Evolutionary conservation across 2,113 vertebrate genomes (phyloP).

Genomic region (Pollimyrus isidori): DNA sequence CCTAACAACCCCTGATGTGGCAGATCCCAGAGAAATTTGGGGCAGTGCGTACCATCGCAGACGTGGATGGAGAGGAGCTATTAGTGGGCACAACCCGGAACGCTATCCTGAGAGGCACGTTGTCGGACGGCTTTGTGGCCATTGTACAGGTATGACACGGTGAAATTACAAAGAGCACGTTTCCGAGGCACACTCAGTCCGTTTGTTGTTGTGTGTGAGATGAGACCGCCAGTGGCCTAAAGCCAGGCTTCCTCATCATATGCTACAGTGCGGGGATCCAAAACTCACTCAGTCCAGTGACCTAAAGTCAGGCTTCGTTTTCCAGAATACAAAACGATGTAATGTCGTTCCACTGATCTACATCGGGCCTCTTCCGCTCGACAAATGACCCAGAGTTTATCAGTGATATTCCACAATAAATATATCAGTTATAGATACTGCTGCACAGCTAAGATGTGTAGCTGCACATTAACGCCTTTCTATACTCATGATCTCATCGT

Average conservation of each 20-base stretch:
- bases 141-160: constrained; percentile 16
- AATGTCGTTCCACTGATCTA: not conserved
- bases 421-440: not conserved
- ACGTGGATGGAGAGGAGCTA: constrained; percentile 69
- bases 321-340: not conserved
- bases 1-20: not conserved
- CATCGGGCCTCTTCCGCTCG: not conserved
- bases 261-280: not conserved
- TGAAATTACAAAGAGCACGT: not conserved
- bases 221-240: too few relatives aligned
- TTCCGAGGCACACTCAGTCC: not conserved
- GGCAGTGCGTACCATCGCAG: constrained; percentile 74
- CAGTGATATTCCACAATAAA: not conserved
- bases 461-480: not conserved
- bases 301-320: not conserved
- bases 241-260: not conserved
- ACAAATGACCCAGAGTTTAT: not conserved
- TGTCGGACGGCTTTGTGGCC: constrained; percentile 72
- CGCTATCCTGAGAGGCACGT: constrained; percentile 71
- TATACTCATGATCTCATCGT: not conserved
- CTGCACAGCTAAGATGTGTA: not conserved
- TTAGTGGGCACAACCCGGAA: constrained; percentile 82
- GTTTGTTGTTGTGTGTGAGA: too few relatives aligned
- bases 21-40: constrained; percentile 80
- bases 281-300: too few relatives aligned